These are phyloP conservation scores for Drosophila nasuta DNA, from an alignment of 1,140 invertebrate genomes.

Conservation along the genomic window DNA sequence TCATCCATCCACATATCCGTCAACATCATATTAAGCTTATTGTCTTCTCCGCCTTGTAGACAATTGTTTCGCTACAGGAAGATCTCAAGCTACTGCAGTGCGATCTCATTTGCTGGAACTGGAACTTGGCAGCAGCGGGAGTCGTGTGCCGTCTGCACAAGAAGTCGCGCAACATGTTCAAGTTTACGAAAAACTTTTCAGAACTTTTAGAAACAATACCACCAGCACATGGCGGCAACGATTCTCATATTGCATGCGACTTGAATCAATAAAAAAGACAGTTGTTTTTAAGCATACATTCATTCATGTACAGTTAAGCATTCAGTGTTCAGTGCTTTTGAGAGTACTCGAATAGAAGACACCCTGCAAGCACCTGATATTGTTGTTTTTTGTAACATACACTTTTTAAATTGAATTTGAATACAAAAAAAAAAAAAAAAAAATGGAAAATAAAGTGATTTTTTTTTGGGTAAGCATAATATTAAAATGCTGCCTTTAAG, in stretches of 20 bases:
- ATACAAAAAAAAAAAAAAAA: not conserved
- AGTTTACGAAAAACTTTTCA: slow-evolving; percentile 61
- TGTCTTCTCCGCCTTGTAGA: slow-evolving; percentile 43
- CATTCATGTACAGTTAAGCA: slow-evolving; percentile 38
- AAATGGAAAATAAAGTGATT: not conserved
- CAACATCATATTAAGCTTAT: not conserved
- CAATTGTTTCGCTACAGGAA: slow-evolving; percentile 68
- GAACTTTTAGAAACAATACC: slow-evolving; percentile 55
- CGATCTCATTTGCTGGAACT: slow-evolving; percentile 82
- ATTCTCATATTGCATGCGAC: slow-evolving; percentile 28
- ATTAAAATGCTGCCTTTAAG: too few species aligned
- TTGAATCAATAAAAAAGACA: slow-evolving; percentile 42
- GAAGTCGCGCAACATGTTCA: slow-evolving; percentile 69
- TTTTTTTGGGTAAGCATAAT: too few species aligned
- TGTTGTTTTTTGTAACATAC: not conserved
- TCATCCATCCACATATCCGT: too few species aligned
- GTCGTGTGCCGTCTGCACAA: slow-evolving; percentile 74
- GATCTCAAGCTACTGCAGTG: slow-evolving; percentile 69
- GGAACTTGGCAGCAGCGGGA: slow-evolving; percentile 73
- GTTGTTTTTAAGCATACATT: slow-evolving; percentile 6
- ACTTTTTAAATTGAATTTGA: not conserved
- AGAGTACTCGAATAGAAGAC: not conserved
- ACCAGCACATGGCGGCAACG: slow-evolving; percentile 22
- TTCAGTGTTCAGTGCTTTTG: slow-evolving; percentile 1
- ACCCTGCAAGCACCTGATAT: not conserved